Conservation (phyloP, 2,888 invertebrate species). For the Altica lythri region DNA sequence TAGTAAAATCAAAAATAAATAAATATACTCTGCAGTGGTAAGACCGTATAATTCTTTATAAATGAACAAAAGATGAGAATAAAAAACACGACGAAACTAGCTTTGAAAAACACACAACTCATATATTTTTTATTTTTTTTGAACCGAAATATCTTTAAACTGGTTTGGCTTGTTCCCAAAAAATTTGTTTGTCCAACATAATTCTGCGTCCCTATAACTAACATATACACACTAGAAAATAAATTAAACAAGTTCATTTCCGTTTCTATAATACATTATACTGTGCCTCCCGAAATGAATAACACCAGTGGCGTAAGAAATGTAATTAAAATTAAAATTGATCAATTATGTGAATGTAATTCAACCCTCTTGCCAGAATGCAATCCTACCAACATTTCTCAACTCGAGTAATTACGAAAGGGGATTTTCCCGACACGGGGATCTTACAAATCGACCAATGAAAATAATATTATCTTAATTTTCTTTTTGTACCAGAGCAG, state of each 20-base stretch:
- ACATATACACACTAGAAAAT: background rate
- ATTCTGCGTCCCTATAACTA: too few relatives aligned
- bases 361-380: constrained; percentile 45
- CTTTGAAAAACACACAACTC: too few relatives aligned
- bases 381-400: constrained; percentile 52
- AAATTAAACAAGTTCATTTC: background rate
- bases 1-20: too few relatives aligned
- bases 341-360: constrained; percentile 43
- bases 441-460: constrained; percentile 55
- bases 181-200: too few relatives aligned
- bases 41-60: too few relatives aligned
- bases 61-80: too few relatives aligned
- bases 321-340: constrained; percentile 49
- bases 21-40: too few relatives aligned
- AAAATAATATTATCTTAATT: constrained; percentile 57
- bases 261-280: background rate
- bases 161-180: too few relatives aligned
- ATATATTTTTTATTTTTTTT: too few relatives aligned
- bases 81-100: too few relatives aligned
- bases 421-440: constrained; percentile 53
- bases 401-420: constrained; percentile 55
- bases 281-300: constrained; percentile 37
- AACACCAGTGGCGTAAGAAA: constrained; percentile 43
- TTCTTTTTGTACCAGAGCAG: constrained; percentile 49
- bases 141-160: too few relatives aligned